Percentiles rank a stretch among this genome's conserved stretches.
phyloP scores from a whole-genome alignment of 2,888 invertebrate species.

The Sarcophaga subvicina region DNA sequence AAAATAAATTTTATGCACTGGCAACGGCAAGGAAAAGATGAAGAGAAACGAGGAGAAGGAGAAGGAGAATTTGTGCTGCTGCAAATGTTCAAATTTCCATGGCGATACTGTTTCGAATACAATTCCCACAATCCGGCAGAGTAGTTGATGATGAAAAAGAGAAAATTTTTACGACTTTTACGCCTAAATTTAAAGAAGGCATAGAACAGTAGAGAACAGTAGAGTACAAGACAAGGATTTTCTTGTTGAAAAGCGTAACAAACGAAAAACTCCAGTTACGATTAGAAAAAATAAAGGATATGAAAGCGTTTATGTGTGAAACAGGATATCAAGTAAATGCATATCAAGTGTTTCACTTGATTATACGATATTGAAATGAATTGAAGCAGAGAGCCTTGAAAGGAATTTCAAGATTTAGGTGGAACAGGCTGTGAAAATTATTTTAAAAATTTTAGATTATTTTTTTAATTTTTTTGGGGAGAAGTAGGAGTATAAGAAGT shows the following conservation, averaged over 20 bases:
- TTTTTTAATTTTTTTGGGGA: too few relatives aligned
- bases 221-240: not conserved
- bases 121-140: conserved; percentile 47
- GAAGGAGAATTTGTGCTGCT: conserved; percentile 46
- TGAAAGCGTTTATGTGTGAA: not conserved
- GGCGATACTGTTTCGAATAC: not conserved
- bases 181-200: not conserved
- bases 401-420: conserved; percentile 10
- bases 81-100: conserved; percentile 47
- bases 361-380: conserved; percentile 13
- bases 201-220: too few relatives aligned
- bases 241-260: not conserved
- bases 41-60: not conserved
- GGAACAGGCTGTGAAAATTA: not conserved
- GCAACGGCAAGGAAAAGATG: not conserved
- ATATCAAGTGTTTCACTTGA: not conserved
- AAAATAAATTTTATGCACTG: not conserved
- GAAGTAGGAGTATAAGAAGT: too few relatives aligned
- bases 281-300: not conserved
- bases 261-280: not conserved
- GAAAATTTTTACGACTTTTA: not conserved
- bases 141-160: not conserved
- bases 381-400: conserved; percentile 43
- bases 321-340: conserved; percentile 47
- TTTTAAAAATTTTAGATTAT: too few relatives aligned